These are phyloP conservation scores for Nothoprocta pentlandii DNA, from an alignment of 2,113 vertebrate species.

Conservation along the genomic window DNA sequence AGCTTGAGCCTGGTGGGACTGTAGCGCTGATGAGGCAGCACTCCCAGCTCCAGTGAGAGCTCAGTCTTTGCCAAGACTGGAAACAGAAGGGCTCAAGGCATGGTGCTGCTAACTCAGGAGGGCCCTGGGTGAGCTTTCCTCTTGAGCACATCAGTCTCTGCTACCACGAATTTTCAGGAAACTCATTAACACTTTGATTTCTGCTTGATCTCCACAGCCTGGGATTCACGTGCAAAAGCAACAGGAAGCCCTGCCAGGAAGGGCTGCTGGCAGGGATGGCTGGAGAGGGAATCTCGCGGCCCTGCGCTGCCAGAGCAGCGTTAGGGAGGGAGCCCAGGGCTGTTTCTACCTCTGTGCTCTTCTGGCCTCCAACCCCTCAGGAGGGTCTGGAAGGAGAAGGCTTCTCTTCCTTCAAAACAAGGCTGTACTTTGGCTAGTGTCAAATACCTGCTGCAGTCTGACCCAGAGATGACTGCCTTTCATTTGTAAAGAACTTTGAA, in stretches of 20 bases:
- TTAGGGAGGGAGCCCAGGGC: fast-evolving
- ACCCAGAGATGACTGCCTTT: not conserved
- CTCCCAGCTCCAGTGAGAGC: not conserved
- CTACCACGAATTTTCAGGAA: not conserved
- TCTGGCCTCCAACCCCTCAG: not conserved
- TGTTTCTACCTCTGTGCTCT: not conserved
- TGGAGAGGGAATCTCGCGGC: not conserved
- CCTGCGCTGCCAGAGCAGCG: not conserved
- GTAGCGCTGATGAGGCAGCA: not conserved
- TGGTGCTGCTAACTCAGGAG: not conserved
- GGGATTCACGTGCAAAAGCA: not conserved
- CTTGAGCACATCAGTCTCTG: no score
- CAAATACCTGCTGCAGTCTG: not conserved
- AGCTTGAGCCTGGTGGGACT: not conserved
- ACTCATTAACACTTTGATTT: not conserved
- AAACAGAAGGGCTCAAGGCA: not conserved
- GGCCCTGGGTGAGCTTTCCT: not conserved
- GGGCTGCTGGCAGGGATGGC: not conserved
- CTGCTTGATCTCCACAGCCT: not conserved
- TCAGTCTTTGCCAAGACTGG: no score
- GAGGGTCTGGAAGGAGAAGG: not conserved
- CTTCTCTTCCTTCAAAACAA: not conserved
- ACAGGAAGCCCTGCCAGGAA: not conserved
- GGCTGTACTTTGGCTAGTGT: fast-evolving
- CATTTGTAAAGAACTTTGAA: not conserved